Percentiles rank a stretch among this genome's conserved stretches.
Conservation (phyloP, 30 jellyfish, hydroid and myxozoan genomes). For the Hydractinia symbiolongicarpus region DNA sequence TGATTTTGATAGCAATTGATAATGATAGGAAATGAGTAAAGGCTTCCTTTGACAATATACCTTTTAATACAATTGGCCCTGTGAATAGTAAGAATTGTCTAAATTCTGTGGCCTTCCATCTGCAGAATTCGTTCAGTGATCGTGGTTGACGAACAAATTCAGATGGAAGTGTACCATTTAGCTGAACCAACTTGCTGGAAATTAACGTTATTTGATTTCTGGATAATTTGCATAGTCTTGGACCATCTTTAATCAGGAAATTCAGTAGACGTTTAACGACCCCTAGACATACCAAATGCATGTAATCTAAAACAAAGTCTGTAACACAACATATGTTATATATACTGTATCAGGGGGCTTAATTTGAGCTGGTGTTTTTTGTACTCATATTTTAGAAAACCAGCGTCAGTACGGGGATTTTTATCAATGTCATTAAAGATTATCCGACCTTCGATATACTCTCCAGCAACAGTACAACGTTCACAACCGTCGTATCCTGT, state of each 20-base stretch:
- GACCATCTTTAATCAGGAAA: constrained; percentile 26
- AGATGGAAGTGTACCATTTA: constrained; percentile 29
- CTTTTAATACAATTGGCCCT: constrained; percentile 31
- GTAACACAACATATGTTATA: constrained; percentile 20
- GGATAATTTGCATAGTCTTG: constrained; percentile 22
- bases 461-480: constrained; percentile 35
- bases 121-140: constrained; percentile 12
- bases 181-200: constrained; percentile 10
- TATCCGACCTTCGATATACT: constrained; percentile 5
- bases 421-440: neutral
- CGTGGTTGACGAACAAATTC: constrained; percentile 46
- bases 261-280: constrained; percentile 23
- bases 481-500: constrained; percentile 41
- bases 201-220: constrained; percentile 17
- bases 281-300: constrained; percentile 42
- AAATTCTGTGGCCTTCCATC: constrained; percentile 53
- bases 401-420: constrained; percentile 8
- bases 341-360: constrained; percentile 3
- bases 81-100: constrained; percentile 37
- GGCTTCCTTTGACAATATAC: constrained; percentile 3
- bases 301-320: constrained; percentile 16
- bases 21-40: constrained; percentile 33
- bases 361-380: constrained; percentile 20
- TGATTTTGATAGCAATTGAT: constrained; percentile 26
- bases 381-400: constrained; percentile 25